These are phyloP conservation scores for Solenodon paradoxus DNA, from an alignment of 2,113 vertebrate species.

Conservation along the genomic window DNA sequence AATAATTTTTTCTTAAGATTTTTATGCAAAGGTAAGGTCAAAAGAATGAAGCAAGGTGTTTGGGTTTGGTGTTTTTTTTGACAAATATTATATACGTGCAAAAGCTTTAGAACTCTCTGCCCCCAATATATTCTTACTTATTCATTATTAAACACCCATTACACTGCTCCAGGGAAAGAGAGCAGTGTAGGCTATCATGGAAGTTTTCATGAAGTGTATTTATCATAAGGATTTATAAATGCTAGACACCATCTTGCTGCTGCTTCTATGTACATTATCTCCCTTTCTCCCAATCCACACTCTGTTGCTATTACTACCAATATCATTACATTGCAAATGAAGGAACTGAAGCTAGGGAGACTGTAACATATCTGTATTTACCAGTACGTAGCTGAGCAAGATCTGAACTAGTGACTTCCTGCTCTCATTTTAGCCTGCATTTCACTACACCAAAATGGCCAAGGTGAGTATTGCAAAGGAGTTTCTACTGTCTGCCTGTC, in stretches of 20 bases:
- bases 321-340: background rate
- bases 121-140: background rate
- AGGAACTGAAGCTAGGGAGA: background rate
- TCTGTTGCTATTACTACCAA: background rate
- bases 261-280: background rate
- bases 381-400: background rate
- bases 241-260: too few relatives aligned
- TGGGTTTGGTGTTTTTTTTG: background rate
- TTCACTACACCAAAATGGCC: background rate
- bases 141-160: background rate
- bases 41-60: background rate
- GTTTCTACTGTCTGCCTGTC: rapidly evolving
- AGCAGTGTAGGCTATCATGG: background rate
- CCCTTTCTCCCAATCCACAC: background rate
- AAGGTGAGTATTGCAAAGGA: background rate
- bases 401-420: background rate
- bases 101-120: background rate
- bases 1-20: background rate
- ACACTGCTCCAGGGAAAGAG: background rate
- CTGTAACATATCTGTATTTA: too few relatives aligned
- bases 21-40: background rate
- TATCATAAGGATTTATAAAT: background rate
- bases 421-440: background rate
- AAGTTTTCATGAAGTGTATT: background rate
- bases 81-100: background rate